Base-by-base conservation (phyloP, 1,140 invertebrate genomes). In the Holotrichia oblita region DNA sequence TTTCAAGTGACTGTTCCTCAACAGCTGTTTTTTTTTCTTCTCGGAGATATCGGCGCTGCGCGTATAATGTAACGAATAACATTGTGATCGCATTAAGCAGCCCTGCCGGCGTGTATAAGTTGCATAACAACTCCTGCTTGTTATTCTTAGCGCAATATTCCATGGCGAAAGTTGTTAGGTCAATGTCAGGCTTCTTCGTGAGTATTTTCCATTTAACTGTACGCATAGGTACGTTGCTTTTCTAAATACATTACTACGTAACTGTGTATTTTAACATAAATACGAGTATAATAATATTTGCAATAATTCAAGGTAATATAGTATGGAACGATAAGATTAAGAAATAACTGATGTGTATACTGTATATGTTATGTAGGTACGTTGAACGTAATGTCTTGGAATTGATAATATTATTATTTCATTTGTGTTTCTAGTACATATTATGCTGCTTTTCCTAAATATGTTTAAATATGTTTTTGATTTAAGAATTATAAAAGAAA, bases 101-200 rank as follows among this genome's bases (percentile, higher is more conserved):
- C 40, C 40, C 41, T 74, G 73, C 73, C 41, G 73, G 17, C 34
- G 73, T 41, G 73, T 74, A 69, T 44, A 74, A 74, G 73, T 74
- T 74, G 73, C 73, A 42, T 74, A 74, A 74, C 73, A 74, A 74
- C 73, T 40, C 10, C 73, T 74, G 73, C 73, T 42, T 74, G 73
- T 74, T 74, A 74, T 74, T 69, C 64, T 69, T 74, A 20, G 73
- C 73, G 73, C 73, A 74, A 74, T 74, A 74, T 74, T 74, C 40
- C 10, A 40, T 40, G 34, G 73, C 73, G 73, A 74, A 74, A 74
- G 73, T 74, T 74, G 73, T 74, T 74, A 74, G 40, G 73, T 74
- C 73, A 74, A 74, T 74, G 73, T 74, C 73, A 74, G 34, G 41
- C 40, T 34, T 74, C 27, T 69, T 17, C 44, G 61, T 22, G 61